phyloP scores from a whole-genome alignment of 2,797 vertebrate species.

The Salarias fasciatus region DNA sequence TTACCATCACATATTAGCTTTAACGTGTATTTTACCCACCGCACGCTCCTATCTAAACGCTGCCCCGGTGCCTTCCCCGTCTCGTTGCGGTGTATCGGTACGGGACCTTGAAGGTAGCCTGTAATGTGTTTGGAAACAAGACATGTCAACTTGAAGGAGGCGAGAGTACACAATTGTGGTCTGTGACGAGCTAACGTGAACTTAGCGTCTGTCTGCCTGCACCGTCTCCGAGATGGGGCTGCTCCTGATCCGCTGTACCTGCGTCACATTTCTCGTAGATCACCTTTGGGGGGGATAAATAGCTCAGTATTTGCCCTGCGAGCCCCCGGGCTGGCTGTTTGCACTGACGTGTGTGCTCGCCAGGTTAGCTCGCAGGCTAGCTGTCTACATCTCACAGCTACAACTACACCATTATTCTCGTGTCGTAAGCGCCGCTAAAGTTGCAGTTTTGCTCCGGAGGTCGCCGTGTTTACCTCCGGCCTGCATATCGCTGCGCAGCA shows the following conservation, averaged over 20 bases:
- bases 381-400: conserved; percentile 59
- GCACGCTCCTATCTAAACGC: background rate
- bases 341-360: conserved; percentile 56
- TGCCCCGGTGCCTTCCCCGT: background rate
- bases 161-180: conserved; percentile 55
- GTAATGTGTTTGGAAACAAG: conserved; percentile 70
- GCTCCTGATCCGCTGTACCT: background rate
- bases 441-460: conserved; percentile 38
- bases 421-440: conserved; percentile 39
- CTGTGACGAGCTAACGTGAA: conserved; percentile 62
- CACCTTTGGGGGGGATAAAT: conserved; percentile 1
- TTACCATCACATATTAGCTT: conserved; percentile 21
- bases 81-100: background rate
- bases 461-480: conserved; percentile 21
- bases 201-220: conserved; percentile 50
- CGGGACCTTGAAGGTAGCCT: conserved; percentile 15
- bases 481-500: background rate
- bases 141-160: conserved; percentile 73
- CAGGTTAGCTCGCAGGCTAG: conserved; percentile 70
- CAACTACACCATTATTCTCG: conserved; percentile 43
- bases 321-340: conserved; percentile 26
- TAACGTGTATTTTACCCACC: background rate
- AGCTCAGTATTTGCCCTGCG: conserved; percentile 12
- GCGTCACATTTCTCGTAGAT: background rate
- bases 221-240: background rate